Conservation (phyloP, 1,140 invertebrate genomes). For the Dendroctonus valens region DNA sequence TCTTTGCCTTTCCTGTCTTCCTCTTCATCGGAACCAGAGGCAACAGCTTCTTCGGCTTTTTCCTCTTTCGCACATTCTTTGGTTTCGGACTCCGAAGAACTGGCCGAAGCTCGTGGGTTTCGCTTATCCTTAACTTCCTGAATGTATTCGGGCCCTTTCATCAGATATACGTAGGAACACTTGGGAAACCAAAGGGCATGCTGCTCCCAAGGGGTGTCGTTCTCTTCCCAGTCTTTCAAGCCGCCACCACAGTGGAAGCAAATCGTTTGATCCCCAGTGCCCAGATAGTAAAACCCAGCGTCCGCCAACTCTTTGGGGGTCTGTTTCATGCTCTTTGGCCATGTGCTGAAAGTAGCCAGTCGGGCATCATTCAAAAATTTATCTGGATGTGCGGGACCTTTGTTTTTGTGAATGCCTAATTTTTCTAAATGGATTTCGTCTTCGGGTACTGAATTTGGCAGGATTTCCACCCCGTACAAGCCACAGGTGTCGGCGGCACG, state of each 20-base stretch:
- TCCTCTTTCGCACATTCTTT: conserved; percentile 15
- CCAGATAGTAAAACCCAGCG: conserved; percentile 90
- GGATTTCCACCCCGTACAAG: conserved; percentile 53
- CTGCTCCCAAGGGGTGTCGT: conserved; percentile 84
- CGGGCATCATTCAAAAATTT: conserved; percentile 66
- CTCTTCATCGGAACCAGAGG: too few relatives aligned
- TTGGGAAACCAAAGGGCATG: conserved; percentile 82
- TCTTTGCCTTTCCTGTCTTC: conserved; percentile 19
- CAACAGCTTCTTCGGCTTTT: background rate
- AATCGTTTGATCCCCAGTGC: conserved; percentile 76
- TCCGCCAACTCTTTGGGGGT: conserved; percentile 74
- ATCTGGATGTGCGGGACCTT: conserved; percentile 59
- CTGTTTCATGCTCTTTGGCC: conserved; percentile 74
- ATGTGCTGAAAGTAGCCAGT: conserved; percentile 67
- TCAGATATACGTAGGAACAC: conserved; percentile 71
- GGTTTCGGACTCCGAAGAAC: conserved; percentile 35
- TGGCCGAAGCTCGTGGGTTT: conserved; percentile 12
- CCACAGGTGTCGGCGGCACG: conserved; percentile 61
- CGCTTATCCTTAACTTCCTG: conserved; percentile 35
- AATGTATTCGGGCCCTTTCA: conserved; percentile 67
- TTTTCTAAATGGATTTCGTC: conserved; percentile 42
- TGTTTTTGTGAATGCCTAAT: conserved; percentile 49
- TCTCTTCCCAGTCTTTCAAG: conserved; percentile 81
- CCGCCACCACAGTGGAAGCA: conserved; percentile 87
- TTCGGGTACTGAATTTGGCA: conserved; percentile 50